Base-by-base conservation (phyloP, 2,888 invertebrate species). In the Scaeva pyrastri region DNA sequence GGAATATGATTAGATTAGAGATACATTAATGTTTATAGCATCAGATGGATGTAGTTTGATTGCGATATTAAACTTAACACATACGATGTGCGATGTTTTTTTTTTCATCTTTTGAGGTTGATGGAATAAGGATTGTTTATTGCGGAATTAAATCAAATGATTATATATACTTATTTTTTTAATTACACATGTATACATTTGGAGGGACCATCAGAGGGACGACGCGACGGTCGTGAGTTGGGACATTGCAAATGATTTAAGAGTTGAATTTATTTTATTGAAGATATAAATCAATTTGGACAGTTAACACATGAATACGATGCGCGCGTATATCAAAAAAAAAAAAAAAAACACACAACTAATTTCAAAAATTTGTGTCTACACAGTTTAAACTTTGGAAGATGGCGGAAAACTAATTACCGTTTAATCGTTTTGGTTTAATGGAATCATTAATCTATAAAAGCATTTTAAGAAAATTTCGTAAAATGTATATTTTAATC, bases 1-100 rank as follows among this genome's bases (percentile, higher is more conserved):
- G 55, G 52, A 45, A 36, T 39, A 58, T 68, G 77, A 83, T 78
- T 56, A 68, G 68, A 78, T 70, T 58, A 19, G 16, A 16, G 55
- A 75, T 78, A 60, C 68, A 68, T 39, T 56, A 64, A 55, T 55
- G 64, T 62, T 66, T 45, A 48, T 60, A 31, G 50, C 23, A 39
- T 39, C n/a, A 55, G 52, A 52, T 80, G 52, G 36, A 36, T 56
- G 45, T 31, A 39, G 43, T 52, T 56, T 55, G 64, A 75, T 70
- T 76, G 45, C 23, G 21, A 23, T 58, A 56, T 39, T 36, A n/a
- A 23, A n/a, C 8, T 39, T 56, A 43, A 19, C 52, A 52, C 36
- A 52, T 39, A 31, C 31, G 31, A 31, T 14, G 21, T n/a, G 26
- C 16, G 36, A 60, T 36, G 19, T 23, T 45, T 66, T 11, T 48